phyloP scores from a whole-genome alignment of 2,888 invertebrate species.

The Cyrtodaria siliqua region DNA sequence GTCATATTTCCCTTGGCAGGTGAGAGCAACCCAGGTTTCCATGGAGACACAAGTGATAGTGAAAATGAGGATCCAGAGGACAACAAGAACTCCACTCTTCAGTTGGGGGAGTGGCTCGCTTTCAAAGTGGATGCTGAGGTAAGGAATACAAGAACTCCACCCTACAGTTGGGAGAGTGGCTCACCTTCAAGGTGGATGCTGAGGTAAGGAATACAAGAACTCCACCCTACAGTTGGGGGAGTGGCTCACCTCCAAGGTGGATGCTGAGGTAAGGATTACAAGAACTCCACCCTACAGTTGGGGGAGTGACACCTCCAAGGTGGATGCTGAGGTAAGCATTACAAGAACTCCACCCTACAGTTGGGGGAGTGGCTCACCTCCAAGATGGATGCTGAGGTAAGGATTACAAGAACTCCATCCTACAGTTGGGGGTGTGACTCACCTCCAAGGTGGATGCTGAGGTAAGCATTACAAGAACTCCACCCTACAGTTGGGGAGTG shows the following conservation, averaged over 20 bases:
- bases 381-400: too few relatives aligned
- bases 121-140: conserved; percentile 91
- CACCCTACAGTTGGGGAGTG: too few relatives aligned
- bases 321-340: conserved; percentile 89
- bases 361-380: too few relatives aligned
- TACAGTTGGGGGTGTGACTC: too few relatives aligned
- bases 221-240: conserved; percentile 90
- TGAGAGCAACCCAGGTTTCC: not conserved
- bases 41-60: conserved; percentile 86
- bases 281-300: conserved; percentile 88
- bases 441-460: too few relatives aligned
- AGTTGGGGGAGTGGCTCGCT: conserved; percentile 92
- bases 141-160: conserved; percentile 85
- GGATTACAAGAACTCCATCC: too few relatives aligned
- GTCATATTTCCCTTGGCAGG: too few relatives aligned
- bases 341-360: too few relatives aligned
- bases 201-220: conserved; percentile 87
- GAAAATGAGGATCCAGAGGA: conserved; percentile 88
- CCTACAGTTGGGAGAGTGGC: conserved; percentile 91
- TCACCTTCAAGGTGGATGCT: conserved; percentile 90
- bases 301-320: conserved; percentile 92
- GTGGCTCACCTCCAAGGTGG: conserved; percentile 91
- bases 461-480: too few relatives aligned
- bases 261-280: conserved; percentile 88
- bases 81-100: conserved; percentile 87